Evolutionary conservation across 2,113 vertebrate species (phyloP).

Genomic region (Tragelaphus strepsiceros): DNA sequence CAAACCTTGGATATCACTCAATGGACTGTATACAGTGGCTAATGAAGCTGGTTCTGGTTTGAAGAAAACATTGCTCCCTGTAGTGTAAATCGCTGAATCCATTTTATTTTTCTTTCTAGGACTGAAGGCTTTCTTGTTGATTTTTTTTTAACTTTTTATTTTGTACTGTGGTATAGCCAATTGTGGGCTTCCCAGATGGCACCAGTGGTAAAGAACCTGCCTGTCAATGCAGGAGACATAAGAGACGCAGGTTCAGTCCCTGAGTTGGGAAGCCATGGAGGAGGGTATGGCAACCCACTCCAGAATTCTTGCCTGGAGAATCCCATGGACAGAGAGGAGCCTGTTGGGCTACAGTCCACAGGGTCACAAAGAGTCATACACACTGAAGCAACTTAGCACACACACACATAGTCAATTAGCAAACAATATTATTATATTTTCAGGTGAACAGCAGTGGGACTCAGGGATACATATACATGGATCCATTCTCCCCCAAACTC

Average conservation of each 20-base stretch:
- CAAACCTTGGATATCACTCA: not conserved
- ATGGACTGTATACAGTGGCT: not conserved
- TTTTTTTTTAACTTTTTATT: not conserved
- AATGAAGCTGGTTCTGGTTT: not conserved
- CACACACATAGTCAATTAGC: not conserved
- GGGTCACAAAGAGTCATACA: not conserved
- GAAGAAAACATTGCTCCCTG: not conserved
- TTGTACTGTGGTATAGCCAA: not conserved
- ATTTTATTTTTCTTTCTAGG: not conserved
- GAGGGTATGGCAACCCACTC: not conserved
- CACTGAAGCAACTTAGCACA: not conserved
- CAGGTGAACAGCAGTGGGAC: not conserved
- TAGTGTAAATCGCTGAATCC: not conserved
- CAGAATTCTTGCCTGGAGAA: not conserved
- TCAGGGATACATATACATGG: not conserved
- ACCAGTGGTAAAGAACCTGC: not conserved
- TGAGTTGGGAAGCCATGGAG: not conserved
- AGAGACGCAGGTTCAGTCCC: not conserved
- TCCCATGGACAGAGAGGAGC: not conserved
- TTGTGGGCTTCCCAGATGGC: not conserved
- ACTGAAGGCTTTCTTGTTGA: not conserved
- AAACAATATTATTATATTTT: not conserved
- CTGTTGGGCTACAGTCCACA: not conserved
- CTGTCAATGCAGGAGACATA: not conserved
- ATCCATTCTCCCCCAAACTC: not conserved